Evolutionary conservation across 2,888 invertebrate species (phyloP).

Genomic region (Chironomus riparius): DNA sequence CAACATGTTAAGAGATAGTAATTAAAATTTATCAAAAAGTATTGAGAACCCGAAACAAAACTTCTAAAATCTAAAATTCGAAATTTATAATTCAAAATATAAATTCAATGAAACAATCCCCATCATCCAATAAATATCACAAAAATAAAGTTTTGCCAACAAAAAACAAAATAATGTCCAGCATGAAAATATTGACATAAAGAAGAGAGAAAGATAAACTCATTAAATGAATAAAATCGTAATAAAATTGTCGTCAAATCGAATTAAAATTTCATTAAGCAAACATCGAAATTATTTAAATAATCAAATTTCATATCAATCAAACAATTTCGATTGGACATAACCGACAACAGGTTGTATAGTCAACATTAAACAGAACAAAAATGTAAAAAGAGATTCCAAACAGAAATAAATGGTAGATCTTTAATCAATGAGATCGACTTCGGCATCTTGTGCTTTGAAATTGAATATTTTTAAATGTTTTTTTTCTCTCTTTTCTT

Average conservation of each 20-base stretch:
- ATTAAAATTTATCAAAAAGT: too few relatives aligned
- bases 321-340: conserved; percentile 2
- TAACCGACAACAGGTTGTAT: conserved; percentile 14
- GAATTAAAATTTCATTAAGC: conserved; percentile 22
- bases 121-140: too few relatives aligned
- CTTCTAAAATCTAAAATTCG: too few relatives aligned
- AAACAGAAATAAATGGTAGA: not conserved
- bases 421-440: conserved; percentile 12
- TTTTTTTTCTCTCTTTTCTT: not conserved
- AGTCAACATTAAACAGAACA: not conserved
- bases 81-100: too few relatives aligned
- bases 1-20: too few relatives aligned
- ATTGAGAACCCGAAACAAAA: too few relatives aligned
- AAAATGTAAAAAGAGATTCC: not conserved
- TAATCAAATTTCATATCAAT: conserved; percentile 20
- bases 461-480: conserved; percentile 17
- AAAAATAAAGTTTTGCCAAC: too few relatives aligned
- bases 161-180: too few relatives aligned
- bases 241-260: conserved; percentile 3
- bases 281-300: conserved; percentile 21
- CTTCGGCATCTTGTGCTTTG: conserved; percentile 8
- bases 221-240: not conserved
- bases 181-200: too few relatives aligned
- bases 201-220: too few relatives aligned
- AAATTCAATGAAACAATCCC: too few relatives aligned